Base-by-base conservation (phyloP, 64 coral and sea anemone species). In the Platygyra sinensis region DNA sequence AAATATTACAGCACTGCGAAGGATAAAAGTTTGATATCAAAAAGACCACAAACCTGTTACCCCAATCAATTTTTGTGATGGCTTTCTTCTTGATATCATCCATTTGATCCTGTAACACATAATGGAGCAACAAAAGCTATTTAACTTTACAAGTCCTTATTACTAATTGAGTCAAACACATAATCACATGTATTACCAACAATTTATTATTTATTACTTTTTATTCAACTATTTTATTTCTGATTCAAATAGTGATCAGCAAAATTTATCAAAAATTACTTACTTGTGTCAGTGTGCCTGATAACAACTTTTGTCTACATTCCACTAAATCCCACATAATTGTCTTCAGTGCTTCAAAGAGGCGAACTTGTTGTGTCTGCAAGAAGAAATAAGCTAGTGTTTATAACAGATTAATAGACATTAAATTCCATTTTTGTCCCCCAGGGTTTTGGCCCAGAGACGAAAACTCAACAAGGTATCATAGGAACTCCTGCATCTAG, bases 311-410 rank as follows among this genome's bases (percentile, higher is more conserved):
- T 75, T 93, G 91, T 19, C 96, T 74, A 13, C 82, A 87, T 42
- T 98, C 90, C 46, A 98, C 74, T 15, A 98, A 75, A 27, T 98
- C 94, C 81, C 84, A 83, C 96, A 98, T 98, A 42, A 98, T 98
- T 33, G 92, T 93, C 46, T 74, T 90, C 55, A 98, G 85, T 27
- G 94, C 96, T 16, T 89, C 42, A 91, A 98, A 95, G 24, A 95
- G 82, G 24, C 76, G 82, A 46, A 76, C 60, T n/a, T 93, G 11
- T 15, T 94, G 87, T 96, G 91, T 89, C 96, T 99, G 74, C 11
- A 76, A 86, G 42, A 6, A 52, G 5, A 67, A 12, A 52, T 4
- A 49, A 57, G 71, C 59, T 46, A 7, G 42, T 42, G 54, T 57
- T 57, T 57, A 57, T 8, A 6, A 46, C 6, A 46, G 6, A 46